Conservation (phyloP, 1,140 invertebrate genomes). For the Rhopalosiphum padi region DNA sequence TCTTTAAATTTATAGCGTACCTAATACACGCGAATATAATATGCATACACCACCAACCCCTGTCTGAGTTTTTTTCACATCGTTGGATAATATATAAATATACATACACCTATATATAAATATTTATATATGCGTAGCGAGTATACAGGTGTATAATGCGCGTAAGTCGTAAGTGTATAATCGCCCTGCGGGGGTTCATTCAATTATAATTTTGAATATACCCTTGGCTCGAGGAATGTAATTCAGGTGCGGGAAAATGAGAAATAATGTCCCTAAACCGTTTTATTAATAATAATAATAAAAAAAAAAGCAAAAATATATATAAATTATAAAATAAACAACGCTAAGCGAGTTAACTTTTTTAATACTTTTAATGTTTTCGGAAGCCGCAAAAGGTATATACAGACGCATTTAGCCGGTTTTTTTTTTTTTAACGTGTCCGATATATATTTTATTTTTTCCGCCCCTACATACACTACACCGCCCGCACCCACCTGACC, state of each 20-base stretch:
- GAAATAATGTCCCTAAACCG: neutral
- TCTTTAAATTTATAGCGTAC: neutral
- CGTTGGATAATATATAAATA: neutral
- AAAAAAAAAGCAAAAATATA: neutral
- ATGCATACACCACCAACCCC: neutral
- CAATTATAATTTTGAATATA: conserved; percentile 19
- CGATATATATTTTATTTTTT: neutral
- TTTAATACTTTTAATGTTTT: conserved; percentile 47
- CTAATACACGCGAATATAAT: neutral
- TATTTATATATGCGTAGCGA: neutral
- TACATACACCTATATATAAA: neutral
- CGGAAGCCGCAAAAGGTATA: neutral
- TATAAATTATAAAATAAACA: conserved; percentile 27
- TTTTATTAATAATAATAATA: conserved; percentile 29
- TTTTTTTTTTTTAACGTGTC: conserved; percentile 17
- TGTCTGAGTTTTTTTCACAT: neutral
- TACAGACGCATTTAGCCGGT: neutral
- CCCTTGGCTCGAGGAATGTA: neutral
- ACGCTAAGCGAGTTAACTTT: conserved; percentile 28
- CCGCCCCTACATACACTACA: neutral
- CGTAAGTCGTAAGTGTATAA: neutral
- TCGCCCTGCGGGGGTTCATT: conserved; percentile 27
- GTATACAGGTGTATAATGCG: neutral
- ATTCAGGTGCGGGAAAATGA: conserved; percentile 36
- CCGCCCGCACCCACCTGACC: no score